These are phyloP conservation scores for Piaya cayana DNA, from an alignment of 2,113 vertebrate species.

Conservation along the genomic window DNA sequence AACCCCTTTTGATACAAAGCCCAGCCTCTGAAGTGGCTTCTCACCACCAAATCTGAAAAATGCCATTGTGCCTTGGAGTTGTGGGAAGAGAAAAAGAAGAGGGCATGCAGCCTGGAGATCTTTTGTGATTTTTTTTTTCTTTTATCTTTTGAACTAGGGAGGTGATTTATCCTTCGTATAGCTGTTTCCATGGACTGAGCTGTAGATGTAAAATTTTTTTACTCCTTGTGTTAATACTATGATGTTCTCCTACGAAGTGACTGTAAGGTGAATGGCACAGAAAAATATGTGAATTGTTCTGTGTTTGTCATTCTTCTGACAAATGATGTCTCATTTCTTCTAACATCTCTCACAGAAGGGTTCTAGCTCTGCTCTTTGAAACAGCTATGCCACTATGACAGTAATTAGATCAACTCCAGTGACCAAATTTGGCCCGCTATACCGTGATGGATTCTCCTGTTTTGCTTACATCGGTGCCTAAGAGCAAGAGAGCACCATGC, in stretches of 20 bases:
- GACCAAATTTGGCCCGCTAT: accelerated
- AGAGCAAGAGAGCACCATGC: not conserved
- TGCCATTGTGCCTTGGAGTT: not conserved
- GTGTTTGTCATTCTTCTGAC: not conserved
- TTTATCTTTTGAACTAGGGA: not conserved
- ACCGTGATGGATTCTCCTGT: not conserved
- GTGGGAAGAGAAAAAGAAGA: not conserved
- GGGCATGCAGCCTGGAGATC: not conserved
- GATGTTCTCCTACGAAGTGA: not conserved
- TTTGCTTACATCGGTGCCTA: not conserved
- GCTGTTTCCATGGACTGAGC: not conserved
- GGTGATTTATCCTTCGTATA: not conserved
- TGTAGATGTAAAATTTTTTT: not conserved
- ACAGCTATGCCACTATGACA: not conserved
- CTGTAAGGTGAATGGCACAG: not conserved
- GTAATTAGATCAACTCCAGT: not conserved
- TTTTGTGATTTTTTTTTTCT: not conserved
- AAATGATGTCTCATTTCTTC: not conserved
- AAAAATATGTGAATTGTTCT: not conserved
- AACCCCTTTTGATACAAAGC: not conserved
- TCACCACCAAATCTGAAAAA: not conserved
- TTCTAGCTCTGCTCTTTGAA: not conserved
- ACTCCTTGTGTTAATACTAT: not conserved
- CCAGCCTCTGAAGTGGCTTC: not conserved
- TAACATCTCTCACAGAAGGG: not conserved